These are phyloP conservation scores for Picathartes gymnocephalus DNA, from an alignment of 2,113 vertebrate species.

Conservation along the genomic window DNA sequence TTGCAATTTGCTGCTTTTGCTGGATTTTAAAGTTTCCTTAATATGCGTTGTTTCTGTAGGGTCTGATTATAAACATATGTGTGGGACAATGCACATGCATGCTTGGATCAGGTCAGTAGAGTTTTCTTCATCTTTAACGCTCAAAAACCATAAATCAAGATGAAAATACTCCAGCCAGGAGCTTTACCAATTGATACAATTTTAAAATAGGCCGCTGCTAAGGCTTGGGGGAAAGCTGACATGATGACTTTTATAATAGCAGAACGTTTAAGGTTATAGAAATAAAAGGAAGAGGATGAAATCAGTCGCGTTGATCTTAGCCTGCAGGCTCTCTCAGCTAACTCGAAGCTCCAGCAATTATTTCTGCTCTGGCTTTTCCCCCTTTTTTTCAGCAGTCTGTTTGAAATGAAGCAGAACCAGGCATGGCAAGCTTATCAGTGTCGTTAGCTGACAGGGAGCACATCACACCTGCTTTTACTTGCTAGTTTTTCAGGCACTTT, in stretches of 20 bases:
- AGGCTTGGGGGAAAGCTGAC: conserved; percentile 77
- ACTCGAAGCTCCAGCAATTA: conserved; percentile 82
- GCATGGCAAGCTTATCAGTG: conserved; percentile 77
- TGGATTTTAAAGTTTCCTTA: neutral
- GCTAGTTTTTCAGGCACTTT: conserved; percentile 74
- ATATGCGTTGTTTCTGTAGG: neutral
- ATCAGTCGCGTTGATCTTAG: conserved; percentile 82
- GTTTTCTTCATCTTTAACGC: conserved; percentile 68
- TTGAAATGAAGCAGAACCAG: conserved; percentile 83
- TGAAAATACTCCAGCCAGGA: conserved; percentile 73
- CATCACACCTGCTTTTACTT: conserved; percentile 79
- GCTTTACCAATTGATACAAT: conserved; percentile 78
- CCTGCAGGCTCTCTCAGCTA: conserved; percentile 77
- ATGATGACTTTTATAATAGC: conserved; percentile 83
- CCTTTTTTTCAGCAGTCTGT: conserved; percentile 68
- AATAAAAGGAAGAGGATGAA: conserved; percentile 81
- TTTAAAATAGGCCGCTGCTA: conserved; percentile 75
- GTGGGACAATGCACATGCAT: neutral
- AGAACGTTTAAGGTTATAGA: conserved; percentile 82
- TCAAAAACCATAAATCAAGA: conserved; percentile 71
- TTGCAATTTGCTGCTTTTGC: conserved; percentile 13
- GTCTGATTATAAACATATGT: conserved; percentile 47
- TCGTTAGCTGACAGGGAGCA: conserved; percentile 74
- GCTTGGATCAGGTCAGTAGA: conserved; percentile 34
- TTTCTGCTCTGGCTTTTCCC: conserved; percentile 75